Base-by-base conservation (phyloP, 2,113 vertebrate genomes). In the Embiotoca jacksoni region DNA sequence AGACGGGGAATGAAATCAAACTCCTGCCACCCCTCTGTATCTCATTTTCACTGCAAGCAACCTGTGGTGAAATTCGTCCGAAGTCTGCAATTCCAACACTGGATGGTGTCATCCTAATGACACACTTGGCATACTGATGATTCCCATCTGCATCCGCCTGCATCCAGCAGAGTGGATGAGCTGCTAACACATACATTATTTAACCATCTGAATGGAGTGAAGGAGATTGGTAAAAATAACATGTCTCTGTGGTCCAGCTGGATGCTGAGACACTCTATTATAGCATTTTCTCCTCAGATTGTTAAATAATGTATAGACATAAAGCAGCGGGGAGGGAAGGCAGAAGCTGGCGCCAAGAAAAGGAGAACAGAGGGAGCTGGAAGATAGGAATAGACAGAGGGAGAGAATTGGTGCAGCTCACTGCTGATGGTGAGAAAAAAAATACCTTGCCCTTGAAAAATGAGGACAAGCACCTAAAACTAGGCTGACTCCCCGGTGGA, bases 41-140 rank as follows among this genome's bases (percentile, higher is more conserved):
- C 72, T 85, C 75, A 78, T 89, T 85, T 88, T 67, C 58, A 9
- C 83, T 58, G 83, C 78, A 9, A 87, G 74, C 31, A 50, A 79
- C 85, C 75, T 44, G 47, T 15, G 54, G 80, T 80, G 72, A 83
- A 87, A 83, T 62, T 74, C 46, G 49, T 72, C 68, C 55, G 44
- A 77, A 86, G 86, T 86, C 76, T 55, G 37, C 87, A 89, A 91
- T 90, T 23, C 88, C 71, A 74, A 86, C 80, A 75, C 78, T 33
- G 87, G 70, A 72, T 79, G 83, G 80, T 84, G 85, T 87, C 88
- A 70, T 84, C 82, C 85, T 77, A 82, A 79, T 87, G 84, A 87
- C 82, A 85, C 85, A 82, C 88, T 88, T 75, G 88, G 90, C 78
- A 90, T 92, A 88, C 90, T 81, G 85, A 92, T 89, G 88, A 84